These are phyloP conservation scores for Pachliopta kotzebuea DNA, from an alignment of 2,888 invertebrate genomes.

Conservation along the genomic window DNA sequence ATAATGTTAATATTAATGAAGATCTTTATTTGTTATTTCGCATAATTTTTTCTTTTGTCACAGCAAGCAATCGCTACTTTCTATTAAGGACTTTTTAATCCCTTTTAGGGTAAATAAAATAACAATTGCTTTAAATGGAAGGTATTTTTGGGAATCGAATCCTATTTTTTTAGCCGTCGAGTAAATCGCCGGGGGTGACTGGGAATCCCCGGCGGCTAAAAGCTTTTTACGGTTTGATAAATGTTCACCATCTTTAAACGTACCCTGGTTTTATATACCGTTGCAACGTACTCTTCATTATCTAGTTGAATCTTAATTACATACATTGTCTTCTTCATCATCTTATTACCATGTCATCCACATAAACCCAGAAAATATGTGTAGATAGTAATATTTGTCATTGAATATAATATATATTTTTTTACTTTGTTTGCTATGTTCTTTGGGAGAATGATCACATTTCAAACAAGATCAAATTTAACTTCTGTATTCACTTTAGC, in stretches of 20 bases:
- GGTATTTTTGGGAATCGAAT: background rate
- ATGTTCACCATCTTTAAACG: constrained; percentile 7
- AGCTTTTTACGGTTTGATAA: constrained; percentile 19
- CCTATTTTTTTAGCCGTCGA: constrained; percentile 2
- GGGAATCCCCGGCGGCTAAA: constrained; percentile 5
- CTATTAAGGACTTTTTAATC: background rate
- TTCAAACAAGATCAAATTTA: too few relatives aligned
- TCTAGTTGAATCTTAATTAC: constrained; percentile 2
- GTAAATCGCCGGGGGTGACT: constrained; percentile 16
- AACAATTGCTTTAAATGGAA: background rate
- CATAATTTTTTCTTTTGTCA: background rate
- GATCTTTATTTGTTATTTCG: too few relatives aligned
- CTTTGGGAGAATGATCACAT: too few relatives aligned
- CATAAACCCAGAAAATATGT: too few relatives aligned
- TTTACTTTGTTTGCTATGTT: too few relatives aligned
- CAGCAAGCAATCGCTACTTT: background rate
- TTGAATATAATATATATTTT: too few relatives aligned
- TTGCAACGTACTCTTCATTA: constrained; percentile 7
- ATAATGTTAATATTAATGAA: too few relatives aligned
- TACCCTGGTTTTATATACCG: constrained; percentile 4
- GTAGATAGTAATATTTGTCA: too few relatives aligned
- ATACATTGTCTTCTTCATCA: background rate
- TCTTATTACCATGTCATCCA: too few relatives aligned
- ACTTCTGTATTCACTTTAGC: too few relatives aligned
- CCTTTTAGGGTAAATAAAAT: background rate